Evolutionary conservation across 2,113 vertebrate species (phyloP).

Genomic region (Elanus axillaris): DNA sequence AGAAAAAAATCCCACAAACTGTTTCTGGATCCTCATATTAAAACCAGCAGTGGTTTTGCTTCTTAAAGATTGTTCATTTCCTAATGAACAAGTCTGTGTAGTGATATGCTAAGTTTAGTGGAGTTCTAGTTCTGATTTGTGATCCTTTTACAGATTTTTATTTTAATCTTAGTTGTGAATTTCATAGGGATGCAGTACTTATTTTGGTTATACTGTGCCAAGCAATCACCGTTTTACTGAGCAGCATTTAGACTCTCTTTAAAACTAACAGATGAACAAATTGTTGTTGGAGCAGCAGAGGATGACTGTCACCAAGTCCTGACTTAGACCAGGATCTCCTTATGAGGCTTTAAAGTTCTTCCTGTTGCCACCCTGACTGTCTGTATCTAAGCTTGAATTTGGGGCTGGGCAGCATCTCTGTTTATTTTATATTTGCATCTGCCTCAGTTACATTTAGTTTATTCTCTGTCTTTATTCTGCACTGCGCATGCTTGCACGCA

Average conservation of each 20-base stretch:
- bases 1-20: not conserved
- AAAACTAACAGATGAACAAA: not conserved
- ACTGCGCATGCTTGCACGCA: not conserved
- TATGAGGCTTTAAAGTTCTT: not conserved
- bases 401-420: not conserved
- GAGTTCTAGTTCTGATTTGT: not conserved
- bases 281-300: not conserved
- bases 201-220: not conserved
- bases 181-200: not conserved
- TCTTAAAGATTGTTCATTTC: not conserved
- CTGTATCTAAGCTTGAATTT: not conserved
- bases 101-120: not conserved
- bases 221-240: not conserved
- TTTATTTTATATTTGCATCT: not conserved
- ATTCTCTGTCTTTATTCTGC: not conserved
- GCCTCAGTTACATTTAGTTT: not conserved
- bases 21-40: not conserved
- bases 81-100: not conserved
- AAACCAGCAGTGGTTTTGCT: not conserved
- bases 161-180: not conserved
- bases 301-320: not conserved
- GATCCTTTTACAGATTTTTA: not conserved
- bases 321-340: not conserved
- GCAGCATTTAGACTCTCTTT: not conserved
- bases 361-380: not conserved